Conservation (phyloP, 2,888 invertebrate genomes). For the Coenonympha glycerion region DNA sequence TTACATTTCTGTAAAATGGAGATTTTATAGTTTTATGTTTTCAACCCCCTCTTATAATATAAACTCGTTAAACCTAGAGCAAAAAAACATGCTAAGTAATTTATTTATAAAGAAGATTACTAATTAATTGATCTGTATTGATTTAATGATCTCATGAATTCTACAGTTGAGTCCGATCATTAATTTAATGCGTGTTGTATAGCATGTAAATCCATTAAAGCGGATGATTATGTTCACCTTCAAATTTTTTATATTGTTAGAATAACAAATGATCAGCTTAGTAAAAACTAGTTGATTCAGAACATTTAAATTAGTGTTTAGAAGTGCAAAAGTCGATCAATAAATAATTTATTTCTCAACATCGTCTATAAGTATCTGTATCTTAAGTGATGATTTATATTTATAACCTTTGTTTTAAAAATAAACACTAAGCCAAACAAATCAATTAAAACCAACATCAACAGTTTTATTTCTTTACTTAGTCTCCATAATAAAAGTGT, state of each 20-base stretch:
- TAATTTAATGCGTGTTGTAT: not conserved
- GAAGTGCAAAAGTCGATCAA: not conserved
- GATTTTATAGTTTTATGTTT: no score
- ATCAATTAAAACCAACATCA: not conserved
- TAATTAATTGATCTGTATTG: not conserved
- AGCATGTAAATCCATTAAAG: not conserved
- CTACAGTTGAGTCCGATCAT: not conserved
- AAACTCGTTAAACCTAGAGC: no score
- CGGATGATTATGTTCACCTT: not conserved
- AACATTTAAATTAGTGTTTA: not conserved
- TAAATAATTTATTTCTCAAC: not conserved
- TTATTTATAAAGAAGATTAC: not conserved
- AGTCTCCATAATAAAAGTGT: constrained; percentile 20
- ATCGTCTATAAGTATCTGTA: not conserved
- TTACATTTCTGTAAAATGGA: not conserved
- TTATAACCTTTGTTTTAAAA: not conserved
- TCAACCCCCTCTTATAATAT: no score
- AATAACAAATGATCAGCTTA: not conserved
- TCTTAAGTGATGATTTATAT: not conserved
- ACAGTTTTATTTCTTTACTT: not conserved
- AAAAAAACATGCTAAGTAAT: not conserved
- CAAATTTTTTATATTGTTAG: not conserved
- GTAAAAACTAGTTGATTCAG: not conserved
- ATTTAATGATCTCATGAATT: not conserved
- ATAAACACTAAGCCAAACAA: not conserved